These are phyloP conservation scores for Toxonevra muliebris DNA, from an alignment of 2,888 invertebrate genomes.

Conservation along the genomic window DNA sequence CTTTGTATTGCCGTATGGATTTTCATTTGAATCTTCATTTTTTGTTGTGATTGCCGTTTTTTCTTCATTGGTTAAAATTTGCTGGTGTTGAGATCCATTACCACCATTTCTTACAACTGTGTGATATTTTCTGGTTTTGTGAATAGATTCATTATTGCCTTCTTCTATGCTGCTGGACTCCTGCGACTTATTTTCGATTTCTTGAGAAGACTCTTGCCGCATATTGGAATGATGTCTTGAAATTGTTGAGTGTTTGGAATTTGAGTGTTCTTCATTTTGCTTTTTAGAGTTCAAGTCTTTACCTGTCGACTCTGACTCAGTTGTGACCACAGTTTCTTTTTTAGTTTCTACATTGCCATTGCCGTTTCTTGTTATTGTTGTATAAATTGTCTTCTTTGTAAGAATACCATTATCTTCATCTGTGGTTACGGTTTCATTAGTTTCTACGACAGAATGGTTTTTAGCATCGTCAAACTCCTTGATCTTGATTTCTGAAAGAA, in stretches of 20 bases:
- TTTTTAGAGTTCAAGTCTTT: too few species aligned
- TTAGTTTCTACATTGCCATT: background rate
- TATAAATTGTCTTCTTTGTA: slow-evolving; percentile 10
- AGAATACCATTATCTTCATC: slow-evolving; percentile 6
- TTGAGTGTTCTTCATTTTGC: background rate
- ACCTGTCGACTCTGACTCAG: background rate
- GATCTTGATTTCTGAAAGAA: background rate
- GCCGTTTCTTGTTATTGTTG: slow-evolving; percentile 25
- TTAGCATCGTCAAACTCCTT: background rate
- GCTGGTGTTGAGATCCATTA: background rate
- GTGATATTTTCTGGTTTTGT: slow-evolving; percentile 18
- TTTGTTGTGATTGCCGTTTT: slow-evolving; percentile 10
- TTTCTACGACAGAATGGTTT: background rate
- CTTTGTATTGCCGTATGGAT: background rate
- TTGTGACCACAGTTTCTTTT: background rate
- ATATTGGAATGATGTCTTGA: too few species aligned
- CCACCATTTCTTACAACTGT: slow-evolving; percentile 5
- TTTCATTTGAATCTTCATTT: background rate
- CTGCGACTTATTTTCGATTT: too few species aligned
- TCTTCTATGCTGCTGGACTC: background rate
- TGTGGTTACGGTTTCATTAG: slow-evolving; percentile 7
- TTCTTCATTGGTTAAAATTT: background rate
- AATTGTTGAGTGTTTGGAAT: background rate
- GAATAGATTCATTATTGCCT: background rate
- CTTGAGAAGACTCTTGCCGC: too few species aligned